Conservation (phyloP, 2,113 vertebrate genomes). For the Sarotherodon lohbergeri region DNA sequence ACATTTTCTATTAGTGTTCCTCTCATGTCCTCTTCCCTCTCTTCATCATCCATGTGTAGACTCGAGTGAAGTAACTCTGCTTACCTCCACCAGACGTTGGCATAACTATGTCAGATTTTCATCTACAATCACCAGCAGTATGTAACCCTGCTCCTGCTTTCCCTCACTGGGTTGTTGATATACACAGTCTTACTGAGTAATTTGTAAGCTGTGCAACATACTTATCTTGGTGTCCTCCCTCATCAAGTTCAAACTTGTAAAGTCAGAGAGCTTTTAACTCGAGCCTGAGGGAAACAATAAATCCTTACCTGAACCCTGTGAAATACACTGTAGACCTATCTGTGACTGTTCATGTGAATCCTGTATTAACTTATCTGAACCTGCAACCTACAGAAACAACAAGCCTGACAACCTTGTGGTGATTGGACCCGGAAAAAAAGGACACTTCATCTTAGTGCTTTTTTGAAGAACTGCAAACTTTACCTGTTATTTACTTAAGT, state of each 20-base stretch:
- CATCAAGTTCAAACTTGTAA: not conserved
- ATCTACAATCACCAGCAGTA: not conserved
- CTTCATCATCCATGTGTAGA: not conserved
- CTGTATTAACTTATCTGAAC: not conserved
- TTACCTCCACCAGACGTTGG: not conserved
- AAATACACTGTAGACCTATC: not conserved
- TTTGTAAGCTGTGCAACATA: not conserved
- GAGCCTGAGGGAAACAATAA: not conserved
- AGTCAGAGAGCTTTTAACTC: not conserved
- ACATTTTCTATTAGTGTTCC: not conserved
- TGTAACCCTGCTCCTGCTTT: not conserved
- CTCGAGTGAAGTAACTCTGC: not conserved
- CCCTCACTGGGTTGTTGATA: not conserved
- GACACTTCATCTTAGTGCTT: not conserved
- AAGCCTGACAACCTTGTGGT: not conserved
- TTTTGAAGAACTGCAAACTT: not conserved
- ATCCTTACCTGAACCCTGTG: not conserved
- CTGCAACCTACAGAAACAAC: not conserved
- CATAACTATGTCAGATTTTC: not conserved
- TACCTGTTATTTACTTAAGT: not conserved
- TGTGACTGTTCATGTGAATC: not conserved
- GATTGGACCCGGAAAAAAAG: not conserved
- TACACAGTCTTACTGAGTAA: not conserved
- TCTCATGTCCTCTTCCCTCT: not conserved
- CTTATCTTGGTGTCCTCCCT: not conserved